Base-by-base conservation (phyloP, 2,888 invertebrate genomes). In the Ashinkailepas kermadecensis region DNA sequence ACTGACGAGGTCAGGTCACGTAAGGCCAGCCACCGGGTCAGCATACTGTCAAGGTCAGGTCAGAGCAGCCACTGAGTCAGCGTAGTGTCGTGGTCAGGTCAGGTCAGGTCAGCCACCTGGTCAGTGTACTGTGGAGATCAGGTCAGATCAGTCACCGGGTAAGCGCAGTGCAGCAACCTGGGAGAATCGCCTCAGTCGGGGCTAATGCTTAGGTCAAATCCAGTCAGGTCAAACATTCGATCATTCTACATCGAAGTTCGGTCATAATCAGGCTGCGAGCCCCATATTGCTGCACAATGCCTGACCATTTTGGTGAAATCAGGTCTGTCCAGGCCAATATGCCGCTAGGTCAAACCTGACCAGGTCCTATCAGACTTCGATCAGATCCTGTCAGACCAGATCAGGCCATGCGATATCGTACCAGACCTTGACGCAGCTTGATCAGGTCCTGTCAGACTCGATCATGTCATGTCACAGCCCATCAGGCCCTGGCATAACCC, bases 31-130 rank as follows among this genome's bases (percentile, higher is more conserved):
- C 74, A 74, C 58, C 58, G 58, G 10, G 58, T n/a, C n/a, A n/a
- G n/a, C n/a, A n/a, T n/a, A n/a, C n/a, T n/a, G n/a, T n/a, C n/a
- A n/a, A n/a, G n/a, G n/a, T n/a, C n/a, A n/a, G n/a, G 99, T 90
- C 86, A 99, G 91, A 90, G 99, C 98, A 83, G 99, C 98, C 85
- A 99, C 99, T 65, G 99, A 99, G 90, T 99, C 99, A 85, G 99
- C 99, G 90, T 99, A 99, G 93, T 93, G 89, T 25, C 12, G 11
- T n/a, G n/a, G n/a, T n/a, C n/a, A 58, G 58, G 58, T 13, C 10
- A 13, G 10, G 99, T 90, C 86, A 99, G 91, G 90, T 99, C 98
- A 83, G 99, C 98, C 85, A 99, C 99, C 65, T 99, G 99, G 90
- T 99, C 99, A 85, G 99, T 99, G 90, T 99, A 99, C 93, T 93